Base-by-base conservation (phyloP, 1,140 invertebrate species). In the Eubasilissa regina region DNA sequence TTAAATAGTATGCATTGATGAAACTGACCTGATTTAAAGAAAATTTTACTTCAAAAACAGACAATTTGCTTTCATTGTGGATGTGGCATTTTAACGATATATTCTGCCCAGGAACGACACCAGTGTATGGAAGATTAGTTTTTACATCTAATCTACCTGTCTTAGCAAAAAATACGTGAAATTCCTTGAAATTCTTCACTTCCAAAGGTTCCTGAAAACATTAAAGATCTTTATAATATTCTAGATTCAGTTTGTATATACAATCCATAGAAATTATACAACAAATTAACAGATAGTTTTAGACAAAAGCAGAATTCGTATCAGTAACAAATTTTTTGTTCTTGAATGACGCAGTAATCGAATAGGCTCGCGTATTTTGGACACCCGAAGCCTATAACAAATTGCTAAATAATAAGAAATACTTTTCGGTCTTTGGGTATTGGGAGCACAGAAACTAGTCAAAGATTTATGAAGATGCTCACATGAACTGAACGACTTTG, bases 31-130 rank as follows among this genome's bases (percentile, higher is more conserved):
- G 60, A 25, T 4, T 43, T 10, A 64, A 35, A 8, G n/a, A 43
- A 13, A 64, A 64, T 13, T 43, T 25, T 13, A 64, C 19, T 35
- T 64, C 60, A 21, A n/a, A 12, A 13, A 64, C 35, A 3, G 19
- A n/a, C 1, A 64, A 19, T 6, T 25, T 64, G 35, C 60, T 64
- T 19, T 35, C 60, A 64, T 64, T 64, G n/a, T 43, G 19, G 21
- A 64, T 13, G 13, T 25, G 19, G 13, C 60, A 35, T 43, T 44
- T 25, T 4, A 64, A 64, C 0, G 19, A n/a, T 13, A 64, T 43
- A 17, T 25, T 25, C 60, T 64, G 60, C 0, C 60, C 60, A n/a
- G 60, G 60, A 64, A 64, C 60, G 11, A 25, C 19, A n/a, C 60
- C 60, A 6, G 25, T 64, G 19, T 25, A 35, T 13, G 4, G 19